Evolutionary conservation across 2,888 invertebrate genomes (phyloP), one percentile per base, ranked within the genome.

Genomic region (Caradrina clavipalpis): DNA sequence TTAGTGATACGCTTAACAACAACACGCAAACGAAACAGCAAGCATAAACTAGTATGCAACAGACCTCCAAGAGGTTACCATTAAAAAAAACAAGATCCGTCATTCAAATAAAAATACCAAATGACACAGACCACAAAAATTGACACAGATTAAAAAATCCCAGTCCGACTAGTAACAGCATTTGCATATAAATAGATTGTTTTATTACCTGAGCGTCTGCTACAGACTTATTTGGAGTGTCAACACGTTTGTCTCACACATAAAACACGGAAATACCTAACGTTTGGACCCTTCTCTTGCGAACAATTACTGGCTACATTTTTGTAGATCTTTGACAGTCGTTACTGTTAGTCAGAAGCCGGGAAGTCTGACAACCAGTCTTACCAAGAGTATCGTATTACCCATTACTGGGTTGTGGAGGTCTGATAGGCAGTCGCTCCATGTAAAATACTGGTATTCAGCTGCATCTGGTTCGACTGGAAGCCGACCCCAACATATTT

Each of bases 161-260:
- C 39, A 47, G 26, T 17, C 8, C 2, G 13, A 45, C 11, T 42
- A 19, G 17, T 26, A 39, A n/a, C 19, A 45, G 0, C 22, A 63
- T 63, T 50, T 19, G 6, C 73, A 71, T 73, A 26, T 35, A 73
- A 31, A 54, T 31, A 22, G 31, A 35, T 22, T 0, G 13, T 15
- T 50, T 50, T 63, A 71, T 22, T 73, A 50, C 64, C 19, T 70
- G 31, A 4, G 4, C 17, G 31, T 63, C 49, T 64, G 11, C 21
- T 15, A 19, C 1, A 19, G 26, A 35, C 11, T 19, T 15, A 8
- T 8, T 70, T 55, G 0, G 13, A 71, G 13, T 64, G 22, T 0
- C n/a, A 0, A 11, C 73, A 71, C 73, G 70, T 70, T 0, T 31
- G 8, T 11, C 15, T 47, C 6, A 2, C 6, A 2, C 5, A 26